Evolutionary conservation across 2,113 vertebrate species (phyloP).

Genomic region (Notechis scutatus): DNA sequence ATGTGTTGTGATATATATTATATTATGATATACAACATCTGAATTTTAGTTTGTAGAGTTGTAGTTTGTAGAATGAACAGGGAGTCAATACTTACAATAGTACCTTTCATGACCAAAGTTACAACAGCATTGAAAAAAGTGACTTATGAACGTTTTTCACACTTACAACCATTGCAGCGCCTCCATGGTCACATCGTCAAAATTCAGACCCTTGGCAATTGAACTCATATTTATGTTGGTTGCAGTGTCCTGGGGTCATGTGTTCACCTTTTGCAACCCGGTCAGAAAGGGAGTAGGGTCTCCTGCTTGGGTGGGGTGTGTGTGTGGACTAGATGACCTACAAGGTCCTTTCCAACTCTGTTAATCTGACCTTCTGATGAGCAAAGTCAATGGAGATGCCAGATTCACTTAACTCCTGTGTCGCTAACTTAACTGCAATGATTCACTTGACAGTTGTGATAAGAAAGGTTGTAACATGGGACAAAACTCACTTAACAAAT

Average conservation of each 20-base stretch:
- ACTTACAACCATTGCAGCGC: neutral
- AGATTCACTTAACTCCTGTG: too few relatives aligned
- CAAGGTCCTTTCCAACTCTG: too few relatives aligned
- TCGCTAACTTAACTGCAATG: neutral
- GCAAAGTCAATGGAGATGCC: neutral
- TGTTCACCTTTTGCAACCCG: neutral
- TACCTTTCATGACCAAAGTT: too few relatives aligned
- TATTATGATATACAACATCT: neutral
- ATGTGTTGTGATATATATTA: neutral
- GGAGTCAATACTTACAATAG: too few relatives aligned
- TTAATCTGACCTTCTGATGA: neutral
- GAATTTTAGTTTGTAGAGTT: neutral
- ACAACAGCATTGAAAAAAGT: neutral
- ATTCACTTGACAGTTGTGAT: neutral
- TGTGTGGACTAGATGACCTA: too few relatives aligned
- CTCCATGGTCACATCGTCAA: neutral
- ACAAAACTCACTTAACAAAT: neutral
- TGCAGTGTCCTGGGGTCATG: neutral
- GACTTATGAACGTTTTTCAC: neutral
- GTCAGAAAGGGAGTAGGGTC: too few relatives aligned
- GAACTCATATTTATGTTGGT: neutral
- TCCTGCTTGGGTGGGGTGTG: too few relatives aligned
- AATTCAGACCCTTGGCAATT: neutral
- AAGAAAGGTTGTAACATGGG: neutral
- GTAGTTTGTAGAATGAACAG: neutral